Conservation (phyloP, 2,113 vertebrate species). For the Mesoclemmys tuberculata region DNA sequence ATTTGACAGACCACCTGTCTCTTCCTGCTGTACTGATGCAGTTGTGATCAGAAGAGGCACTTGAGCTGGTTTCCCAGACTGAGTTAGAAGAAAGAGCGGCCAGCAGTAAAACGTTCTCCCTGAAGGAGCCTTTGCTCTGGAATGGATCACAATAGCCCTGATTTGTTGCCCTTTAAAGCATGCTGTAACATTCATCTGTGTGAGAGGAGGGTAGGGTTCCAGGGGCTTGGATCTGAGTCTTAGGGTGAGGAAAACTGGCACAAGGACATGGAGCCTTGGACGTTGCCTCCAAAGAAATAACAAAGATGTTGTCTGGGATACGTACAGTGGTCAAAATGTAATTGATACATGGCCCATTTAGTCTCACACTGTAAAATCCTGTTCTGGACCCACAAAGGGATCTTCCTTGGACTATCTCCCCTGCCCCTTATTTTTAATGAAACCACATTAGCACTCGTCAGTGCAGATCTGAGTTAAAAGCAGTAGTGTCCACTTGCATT, state of each 20-base stretch:
- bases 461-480: not conserved
- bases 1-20: not conserved
- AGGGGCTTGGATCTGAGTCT: not conserved
- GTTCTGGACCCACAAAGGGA: constrained; percentile 5
- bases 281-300: not conserved
- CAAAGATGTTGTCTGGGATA: not conserved
- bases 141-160: constrained; percentile 49
- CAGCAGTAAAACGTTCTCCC: not conserved
- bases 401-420: not conserved
- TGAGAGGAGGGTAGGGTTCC: not conserved
- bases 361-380: constrained; percentile 6
- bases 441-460: constrained; percentile 32
- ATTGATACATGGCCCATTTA: not conserved
- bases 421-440: not conserved
- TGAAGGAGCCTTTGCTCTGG: constrained; percentile 15
- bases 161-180: not conserved
- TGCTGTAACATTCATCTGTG: not conserved
- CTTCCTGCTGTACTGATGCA: not conserved
- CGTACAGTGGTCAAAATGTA: not conserved
- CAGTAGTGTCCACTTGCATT: not conserved
- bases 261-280: not conserved
- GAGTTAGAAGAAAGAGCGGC: not conserved
- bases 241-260: accelerated
- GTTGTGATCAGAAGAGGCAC: not conserved
- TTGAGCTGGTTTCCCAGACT: not conserved